A percentile compares a stretch with the other conserved stretches of the same genome.
Conservation (phyloP, 2,888 invertebrate genomes). For the Meta bourneti region DNA sequence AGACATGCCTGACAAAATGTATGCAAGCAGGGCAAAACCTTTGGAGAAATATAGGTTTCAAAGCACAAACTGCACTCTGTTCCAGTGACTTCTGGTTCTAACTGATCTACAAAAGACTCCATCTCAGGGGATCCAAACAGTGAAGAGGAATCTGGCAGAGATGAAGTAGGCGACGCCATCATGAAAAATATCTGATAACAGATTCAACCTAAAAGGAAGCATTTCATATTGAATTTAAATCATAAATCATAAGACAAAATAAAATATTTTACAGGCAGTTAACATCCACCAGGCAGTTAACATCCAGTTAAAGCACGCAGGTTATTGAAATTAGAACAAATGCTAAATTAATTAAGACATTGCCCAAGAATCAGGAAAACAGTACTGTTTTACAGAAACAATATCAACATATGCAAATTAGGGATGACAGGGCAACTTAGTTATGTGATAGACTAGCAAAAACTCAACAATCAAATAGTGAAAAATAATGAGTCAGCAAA, state of each 20-base stretch:
- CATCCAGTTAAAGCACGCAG: background rate
- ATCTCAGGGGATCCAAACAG: constrained; percentile 64
- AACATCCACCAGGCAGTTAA: too few species aligned
- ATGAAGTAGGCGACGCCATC: constrained; percentile 74
- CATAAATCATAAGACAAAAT: background rate
- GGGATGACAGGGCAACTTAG: too few species aligned
- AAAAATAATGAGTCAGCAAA: background rate
- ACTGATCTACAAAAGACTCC: constrained; percentile 57
- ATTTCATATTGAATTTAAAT: background rate
- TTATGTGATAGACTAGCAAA: background rate
- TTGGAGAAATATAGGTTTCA: constrained; percentile 62
- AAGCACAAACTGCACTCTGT: constrained; percentile 64
- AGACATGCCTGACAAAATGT: constrained; percentile 91
- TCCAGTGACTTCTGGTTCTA: constrained; percentile 19
- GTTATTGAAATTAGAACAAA: background rate
- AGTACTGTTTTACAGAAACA: too few species aligned
- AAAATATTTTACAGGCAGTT: background rate
- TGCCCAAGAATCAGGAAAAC: too few species aligned
- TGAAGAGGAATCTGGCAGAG: constrained; percentile 65
- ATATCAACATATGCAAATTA: too few species aligned
- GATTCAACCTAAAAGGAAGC: constrained; percentile 9
- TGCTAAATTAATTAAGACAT: too few species aligned
- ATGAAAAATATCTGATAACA: background rate
- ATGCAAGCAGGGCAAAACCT: constrained; percentile 84
- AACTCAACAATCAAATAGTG: background rate